Evolutionary conservation across 2,113 vertebrate species (phyloP).

Genomic region (Elephantulus edwardii): DNA sequence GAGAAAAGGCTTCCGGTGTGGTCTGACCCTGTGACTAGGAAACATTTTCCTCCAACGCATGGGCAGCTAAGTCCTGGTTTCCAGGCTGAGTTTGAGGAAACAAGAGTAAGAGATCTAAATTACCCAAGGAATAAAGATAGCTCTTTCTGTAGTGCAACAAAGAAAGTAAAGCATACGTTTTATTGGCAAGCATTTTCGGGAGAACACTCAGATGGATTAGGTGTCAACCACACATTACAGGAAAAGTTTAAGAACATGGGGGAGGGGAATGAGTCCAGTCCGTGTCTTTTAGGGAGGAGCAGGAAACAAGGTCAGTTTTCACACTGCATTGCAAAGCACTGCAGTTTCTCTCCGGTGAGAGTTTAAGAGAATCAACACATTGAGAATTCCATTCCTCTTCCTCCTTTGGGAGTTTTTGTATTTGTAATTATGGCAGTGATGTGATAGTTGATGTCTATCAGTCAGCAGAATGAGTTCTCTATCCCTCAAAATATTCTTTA

Average conservation of each 20-base stretch:
- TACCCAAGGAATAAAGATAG: conserved; percentile 77
- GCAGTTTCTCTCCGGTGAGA: neutral
- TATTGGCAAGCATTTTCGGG: conserved; percentile 72
- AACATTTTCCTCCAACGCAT: conserved; percentile 84
- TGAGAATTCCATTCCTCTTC: neutral
- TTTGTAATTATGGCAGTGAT: neutral
- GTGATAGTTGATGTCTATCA: neutral
- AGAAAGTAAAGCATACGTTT: conserved; percentile 54
- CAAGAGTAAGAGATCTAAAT: conserved; percentile 82
- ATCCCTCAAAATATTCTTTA: neutral
- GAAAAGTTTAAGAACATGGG: conserved; percentile 66
- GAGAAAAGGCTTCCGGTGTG: conserved; percentile 76
- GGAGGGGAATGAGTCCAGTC: conserved; percentile 70
- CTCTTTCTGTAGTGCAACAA: conserved; percentile 73
- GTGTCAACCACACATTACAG: conserved; percentile 67
- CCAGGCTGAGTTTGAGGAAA: conserved; percentile 84
- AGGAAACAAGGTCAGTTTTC: conserved; percentile 80
- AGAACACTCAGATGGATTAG: conserved; percentile 78
- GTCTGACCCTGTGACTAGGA: conserved; percentile 83
- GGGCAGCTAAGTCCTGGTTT: conserved; percentile 84
- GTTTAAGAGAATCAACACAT: neutral
- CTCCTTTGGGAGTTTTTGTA: neutral
- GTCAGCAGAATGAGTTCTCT: neutral
- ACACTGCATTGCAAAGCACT: conserved; percentile 62
- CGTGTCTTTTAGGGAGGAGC: conserved; percentile 57